Evolutionary conservation across 2,797 vertebrate species (phyloP).

Genomic region (Apogon hyalosoma): DNA sequence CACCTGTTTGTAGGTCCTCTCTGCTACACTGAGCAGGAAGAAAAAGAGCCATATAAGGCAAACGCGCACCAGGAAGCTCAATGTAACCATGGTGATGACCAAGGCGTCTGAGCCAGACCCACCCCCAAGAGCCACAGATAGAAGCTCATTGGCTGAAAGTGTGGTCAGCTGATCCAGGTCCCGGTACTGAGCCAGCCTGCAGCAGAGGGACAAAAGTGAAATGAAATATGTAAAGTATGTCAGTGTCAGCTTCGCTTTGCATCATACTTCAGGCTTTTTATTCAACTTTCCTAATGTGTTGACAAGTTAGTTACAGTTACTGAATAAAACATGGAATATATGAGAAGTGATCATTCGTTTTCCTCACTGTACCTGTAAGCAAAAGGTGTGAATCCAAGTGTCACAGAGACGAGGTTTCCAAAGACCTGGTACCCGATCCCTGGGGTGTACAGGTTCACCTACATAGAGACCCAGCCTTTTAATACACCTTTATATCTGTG

Average conservation of each 20-base stretch:
- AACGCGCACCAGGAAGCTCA: slow-evolving; percentile 94
- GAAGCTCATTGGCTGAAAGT: slow-evolving; percentile 89
- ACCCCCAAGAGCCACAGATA: slow-evolving; percentile 90
- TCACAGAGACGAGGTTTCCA: slow-evolving; percentile 91
- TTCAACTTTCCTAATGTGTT: no score
- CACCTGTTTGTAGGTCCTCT: slow-evolving; percentile 98
- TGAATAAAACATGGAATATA: no score
- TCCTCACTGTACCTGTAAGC: slow-evolving; percentile 77
- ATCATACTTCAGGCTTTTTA: no score
- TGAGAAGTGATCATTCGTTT: background rate
- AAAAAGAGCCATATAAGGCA: slow-evolving; percentile 99
- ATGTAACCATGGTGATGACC: slow-evolving; percentile 91
- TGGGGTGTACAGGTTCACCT: slow-evolving; percentile 95
- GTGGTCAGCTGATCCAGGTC: slow-evolving; percentile 91
- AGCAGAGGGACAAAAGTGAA: slow-evolving; percentile 34
- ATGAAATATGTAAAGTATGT: no score
- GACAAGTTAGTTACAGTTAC: no score
- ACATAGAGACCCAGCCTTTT: slow-evolving; percentile 10
- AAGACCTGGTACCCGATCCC: slow-evolving; percentile 98
- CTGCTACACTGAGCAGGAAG: slow-evolving; percentile 97
- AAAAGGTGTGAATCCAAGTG: slow-evolving; percentile 94
- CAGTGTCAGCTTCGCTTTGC: background rate
- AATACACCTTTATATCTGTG: no score
- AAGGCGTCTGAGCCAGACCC: slow-evolving; percentile 85
- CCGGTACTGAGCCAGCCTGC: slow-evolving; percentile 91